These are phyloP conservation scores for Lithobates sylvaticus DNA, from an alignment of 2,797 vertebrate species.

Conservation along the genomic window DNA sequence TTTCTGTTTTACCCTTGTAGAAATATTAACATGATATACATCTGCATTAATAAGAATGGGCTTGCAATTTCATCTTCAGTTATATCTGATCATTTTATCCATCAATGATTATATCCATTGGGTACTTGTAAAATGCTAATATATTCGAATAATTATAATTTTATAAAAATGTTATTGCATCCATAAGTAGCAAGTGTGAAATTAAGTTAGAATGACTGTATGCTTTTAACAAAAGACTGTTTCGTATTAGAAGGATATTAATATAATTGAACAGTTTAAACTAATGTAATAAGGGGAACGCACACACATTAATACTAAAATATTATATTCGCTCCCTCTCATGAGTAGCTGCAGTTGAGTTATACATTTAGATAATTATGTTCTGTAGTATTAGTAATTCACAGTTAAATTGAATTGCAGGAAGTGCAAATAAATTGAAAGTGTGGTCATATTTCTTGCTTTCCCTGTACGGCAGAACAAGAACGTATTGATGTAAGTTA, in stretches of 20 bases:
- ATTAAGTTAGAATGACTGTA: conserved; percentile 64
- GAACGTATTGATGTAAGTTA: conserved; percentile 82
- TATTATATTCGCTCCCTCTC: conserved; percentile 74
- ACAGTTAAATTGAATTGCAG: conserved; percentile 92
- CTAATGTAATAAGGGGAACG: conserved; percentile 75
- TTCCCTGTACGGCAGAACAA: conserved; percentile 77
- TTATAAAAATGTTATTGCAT: conserved; percentile 55
- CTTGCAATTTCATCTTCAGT: conserved; percentile 27
- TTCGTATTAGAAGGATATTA: conserved; percentile 70
- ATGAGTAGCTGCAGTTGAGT: conserved; percentile 88
- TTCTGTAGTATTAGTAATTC: conserved; percentile 92
- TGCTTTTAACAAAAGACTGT: conserved; percentile 72
- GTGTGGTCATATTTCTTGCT: conserved; percentile 81
- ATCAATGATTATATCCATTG: conserved; percentile 59
- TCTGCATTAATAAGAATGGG: conserved; percentile 27
- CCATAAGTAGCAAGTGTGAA: conserved; percentile 61
- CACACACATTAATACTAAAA: conserved; percentile 80
- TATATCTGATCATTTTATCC: conserved; percentile 52
- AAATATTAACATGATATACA: neutral
- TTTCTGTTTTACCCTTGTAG: conserved; percentile 11
- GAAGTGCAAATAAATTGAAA: conserved; percentile 84
- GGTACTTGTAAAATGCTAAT: conserved; percentile 56
- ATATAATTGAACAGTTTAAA: conserved; percentile 76
- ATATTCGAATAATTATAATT: conserved; percentile 61
- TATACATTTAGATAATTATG: conserved; percentile 96